Evolutionary conservation across 35 echinoderm and acorn worm species (phyloP), one percentile per base, ranked within the genome.

Genomic region (Antedon bifida): DNA sequence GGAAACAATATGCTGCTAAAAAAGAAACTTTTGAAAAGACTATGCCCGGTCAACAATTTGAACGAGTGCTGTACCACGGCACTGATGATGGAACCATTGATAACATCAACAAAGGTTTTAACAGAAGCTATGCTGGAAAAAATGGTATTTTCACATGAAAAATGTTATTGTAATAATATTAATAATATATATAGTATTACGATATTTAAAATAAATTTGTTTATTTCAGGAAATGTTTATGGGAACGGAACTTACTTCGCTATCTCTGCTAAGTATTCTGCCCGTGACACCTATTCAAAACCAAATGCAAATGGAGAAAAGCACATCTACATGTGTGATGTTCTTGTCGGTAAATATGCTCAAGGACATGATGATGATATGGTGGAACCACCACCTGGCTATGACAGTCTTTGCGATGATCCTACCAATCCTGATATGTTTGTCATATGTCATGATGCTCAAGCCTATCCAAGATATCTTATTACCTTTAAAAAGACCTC

Each of bases 241-340:
- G 87, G 87, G 29, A 45, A 79, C 10, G 87, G 87, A 38, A 83
- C 75, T n/a, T 84, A 88, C n/a, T 88, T 88, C 42, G 87, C 87
- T 34, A 31, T 35, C 3, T 26, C 29, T 32, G 80, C 81, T 34
- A 19, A 9, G 26, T 88, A 83, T 75, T 88, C 87, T 29, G 79
- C 86, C 21, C 34, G 39, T 13, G 36, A 36, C 29, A 17, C 56
- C 0, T 88, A 88, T 77, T 30, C 87, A 14, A 29, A 36, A 34
- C 45, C 74, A 34, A 29, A 88, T 83, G 39, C 3, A 32, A 84
- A 44, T 13, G 75, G 87, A 26, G 23, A 28, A 23, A 42, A 64
- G 34, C 74, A 89, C 39, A 83, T 89, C 26, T 89, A 31, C 64
- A 0, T 75, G 32, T 36, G 35, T 28, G 76, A 64, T n/a, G 87